Conservation (phyloP, 2,888 invertebrate species). For the Ochlodes sylvanus region DNA sequence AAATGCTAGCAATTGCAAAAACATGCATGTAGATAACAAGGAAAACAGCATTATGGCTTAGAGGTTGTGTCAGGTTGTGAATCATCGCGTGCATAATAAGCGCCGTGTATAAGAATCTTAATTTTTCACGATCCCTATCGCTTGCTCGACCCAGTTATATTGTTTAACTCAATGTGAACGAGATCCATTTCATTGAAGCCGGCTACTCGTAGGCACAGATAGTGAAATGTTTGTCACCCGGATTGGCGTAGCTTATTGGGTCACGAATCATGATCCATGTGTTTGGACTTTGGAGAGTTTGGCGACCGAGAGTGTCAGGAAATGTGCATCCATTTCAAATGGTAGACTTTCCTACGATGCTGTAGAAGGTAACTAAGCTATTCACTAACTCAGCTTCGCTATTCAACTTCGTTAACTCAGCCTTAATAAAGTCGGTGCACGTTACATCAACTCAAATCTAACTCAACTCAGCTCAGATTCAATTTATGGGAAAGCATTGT, state of each 20-base stretch:
- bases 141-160: slow-evolving; percentile 33
- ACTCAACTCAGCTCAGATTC: no score
- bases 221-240: slow-evolving; percentile 9
- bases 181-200: slow-evolving; percentile 24
- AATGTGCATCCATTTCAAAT: no score
- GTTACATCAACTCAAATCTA: no score
- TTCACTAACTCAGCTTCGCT: no score
- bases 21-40: slow-evolving; percentile 8
- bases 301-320: not conserved
- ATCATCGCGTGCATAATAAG: slow-evolving; percentile 33
- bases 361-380: no score
- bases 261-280: not conserved
- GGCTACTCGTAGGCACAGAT: not conserved
- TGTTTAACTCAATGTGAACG: slow-evolving; percentile 24
- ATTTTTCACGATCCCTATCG: slow-evolving; percentile 30
- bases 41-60: slow-evolving; percentile 18
- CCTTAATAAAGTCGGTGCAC: no score
- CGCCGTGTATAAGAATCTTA: slow-evolving; percentile 27
- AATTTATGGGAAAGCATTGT: no score
- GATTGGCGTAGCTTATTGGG: not conserved
- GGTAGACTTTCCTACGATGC: not conserved
- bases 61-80: slow-evolving; percentile 20
- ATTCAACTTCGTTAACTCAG: no score
- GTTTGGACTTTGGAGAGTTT: not conserved
- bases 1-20: no score